Base-by-base conservation (phyloP, 1,140 invertebrate species). In the Goniozus legneri region DNA sequence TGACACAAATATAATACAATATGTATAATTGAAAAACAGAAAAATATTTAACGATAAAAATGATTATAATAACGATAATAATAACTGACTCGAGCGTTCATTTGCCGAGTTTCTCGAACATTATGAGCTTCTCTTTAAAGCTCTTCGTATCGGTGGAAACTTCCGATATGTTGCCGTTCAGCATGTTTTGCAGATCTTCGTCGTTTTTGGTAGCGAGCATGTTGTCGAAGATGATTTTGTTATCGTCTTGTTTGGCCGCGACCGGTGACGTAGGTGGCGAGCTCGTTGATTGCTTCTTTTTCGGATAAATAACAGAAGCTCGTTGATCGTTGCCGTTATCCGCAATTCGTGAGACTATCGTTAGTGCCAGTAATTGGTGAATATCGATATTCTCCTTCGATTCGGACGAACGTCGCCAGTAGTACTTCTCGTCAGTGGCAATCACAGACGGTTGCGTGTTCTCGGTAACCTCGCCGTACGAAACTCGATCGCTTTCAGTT, bases 141-240 rank as follows among this genome's bases (percentile, higher is more conserved):
- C 71, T 75, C 18, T 73, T 75, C 0, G 72, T 76, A 42, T 75
- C 71, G 3, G 71, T 75, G 3, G 73, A 73, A 16, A 75, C 73
- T 19, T 76, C 73, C 13, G 73, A 76, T 65, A 76, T 76, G 33
- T 76, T 76, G 20, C 73, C 73, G 22, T 76, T 76, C 2, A 76
- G 58, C 71, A 76, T 76, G 33, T 76, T 76, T 33, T 76, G 72
- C 12, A 76, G 22, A 33, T 75, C 72, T 40, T 76, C 72, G 44
- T 76, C 64, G 38, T 73, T 76, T 32, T 71, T 74, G 21, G 50
- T 69, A 20, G 62, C 49, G 3, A 74, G 53, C 3, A 72, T 52
- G 56, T 71, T 74, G 24, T 71, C 71, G 15, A 69, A 70, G 4
- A 76, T 38, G 40, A 69, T 50, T 30, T 75, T 74, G 46, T 72